phyloP scores from a whole-genome alignment of 2,797 vertebrate genomes.

The Lophotriccus pileatus region DNA sequence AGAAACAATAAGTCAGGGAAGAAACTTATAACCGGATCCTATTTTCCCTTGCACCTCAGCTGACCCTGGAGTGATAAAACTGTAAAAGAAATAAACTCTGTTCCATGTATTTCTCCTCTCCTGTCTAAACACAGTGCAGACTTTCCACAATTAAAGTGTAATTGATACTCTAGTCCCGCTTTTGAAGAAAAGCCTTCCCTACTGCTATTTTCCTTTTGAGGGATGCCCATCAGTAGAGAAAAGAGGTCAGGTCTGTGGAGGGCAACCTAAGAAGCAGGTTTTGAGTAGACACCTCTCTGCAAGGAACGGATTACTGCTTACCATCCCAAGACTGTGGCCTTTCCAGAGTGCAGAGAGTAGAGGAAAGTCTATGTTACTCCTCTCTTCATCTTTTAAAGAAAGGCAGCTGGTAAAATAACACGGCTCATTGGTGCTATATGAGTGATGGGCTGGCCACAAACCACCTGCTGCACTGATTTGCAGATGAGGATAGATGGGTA shows the following conservation, averaged over 20 bases:
- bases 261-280: not conserved
- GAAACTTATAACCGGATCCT: not conserved
- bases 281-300: not conserved
- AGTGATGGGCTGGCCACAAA: not conserved
- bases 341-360: not conserved
- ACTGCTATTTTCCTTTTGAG: not conserved
- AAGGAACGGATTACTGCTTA: not conserved
- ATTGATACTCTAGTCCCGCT: not conserved
- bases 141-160: not conserved
- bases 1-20: not conserved
- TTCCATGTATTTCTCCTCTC: not conserved
- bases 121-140: not conserved
- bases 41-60: not conserved
- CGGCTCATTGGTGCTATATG: rapidly evolving
- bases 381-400: not conserved
- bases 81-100: not conserved
- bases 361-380: not conserved
- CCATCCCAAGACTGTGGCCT: not conserved
- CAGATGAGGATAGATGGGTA: not conserved
- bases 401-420: not conserved
- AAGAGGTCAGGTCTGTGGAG: not conserved
- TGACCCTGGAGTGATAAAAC: not conserved
- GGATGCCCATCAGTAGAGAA: not conserved
- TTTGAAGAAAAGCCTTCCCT: not conserved
- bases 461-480: not conserved